Base-by-base conservation (phyloP, 2,888 invertebrate species). In the Ypsolopha scabrella region DNA sequence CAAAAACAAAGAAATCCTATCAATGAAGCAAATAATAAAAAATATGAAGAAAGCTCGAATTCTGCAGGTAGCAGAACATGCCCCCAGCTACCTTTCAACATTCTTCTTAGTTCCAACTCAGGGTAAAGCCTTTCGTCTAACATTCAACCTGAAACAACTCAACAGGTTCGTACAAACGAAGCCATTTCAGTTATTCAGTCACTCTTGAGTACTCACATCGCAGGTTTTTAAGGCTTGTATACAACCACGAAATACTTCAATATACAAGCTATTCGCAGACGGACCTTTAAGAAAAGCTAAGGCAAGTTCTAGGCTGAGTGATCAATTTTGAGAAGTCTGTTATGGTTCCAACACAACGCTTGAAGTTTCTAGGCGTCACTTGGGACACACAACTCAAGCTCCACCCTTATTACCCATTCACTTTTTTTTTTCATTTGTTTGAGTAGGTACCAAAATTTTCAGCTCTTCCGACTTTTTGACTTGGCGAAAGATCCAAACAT, bases 191-290 rank as follows among this genome's bases (percentile, higher is more conserved):
- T n/a, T n/a, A n/a, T n/a, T n/a, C n/a, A 55, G 45, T 33, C 57
- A 58, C 34, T 55, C 55, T 13, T 43, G 53, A 10, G 55, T 58
- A 10, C 56, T 57, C 33, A 24, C 57, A 61, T 37, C 54, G 58
- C 24, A 24, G 56, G 7, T 60, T 60, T 37, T 49, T 59, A 44
- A 48, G 55, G 33, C 35, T 57, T n/a, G 52, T 33, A 35, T 58
- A 56, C 51, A 10, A 53, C 6, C 11, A 37, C 37, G 13, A 50
- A 35, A 39, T 56, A 4, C 49, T 55, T 4, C 58, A 58, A 50
- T 55, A 57, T 59, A 59, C 50, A 62, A 60, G 7, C 56, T 66
- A 6, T 54, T 59, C 0, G 57, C 53, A 6, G 60, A 61, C n/a
- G n/a, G n/a, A n/a, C n/a, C n/a, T n/a, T n/a, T n/a, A n/a, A n/a